Evolutionary conservation across 1,140 invertebrate genomes (phyloP), one percentile per base, ranked within the genome.

Genomic region (Drosophila obscura): DNA sequence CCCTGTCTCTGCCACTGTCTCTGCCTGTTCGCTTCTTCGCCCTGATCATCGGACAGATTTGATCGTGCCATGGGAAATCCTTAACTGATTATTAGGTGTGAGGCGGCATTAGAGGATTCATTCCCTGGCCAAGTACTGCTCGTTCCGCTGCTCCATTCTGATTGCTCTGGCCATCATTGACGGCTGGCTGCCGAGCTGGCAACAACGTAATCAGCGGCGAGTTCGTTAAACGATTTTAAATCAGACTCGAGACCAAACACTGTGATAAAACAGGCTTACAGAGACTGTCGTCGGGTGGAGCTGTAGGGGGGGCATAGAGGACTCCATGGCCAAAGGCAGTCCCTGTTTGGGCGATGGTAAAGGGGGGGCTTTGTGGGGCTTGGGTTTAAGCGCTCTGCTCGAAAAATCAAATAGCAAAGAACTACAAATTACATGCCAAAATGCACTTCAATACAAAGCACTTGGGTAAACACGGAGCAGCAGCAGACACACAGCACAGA

Each of bases 361-460:
- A 7, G 26, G 31, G 31, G 31, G 31, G 8, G 28, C 8, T 9
- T 9, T 3, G 2, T 3, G 28, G 39, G 8, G 28, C 3, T 24
- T 15, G 44, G 50, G 44, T 39, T 46, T 73, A 55, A 77, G 68
- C 65, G 22, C 63, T 41, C 35, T 64, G 60, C 48, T 69, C 44
- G 16, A 87, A 79, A 88, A 88, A 88, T 88, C 79, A 83, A 88
- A 88, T 77, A 88, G 82, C 76, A 87, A 87, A 88, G 83, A 88
- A 88, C 83, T 82, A 87, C 83, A 87, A 87, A 88, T 87, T 83
- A 88, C 83, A 87, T 87, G 83, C 79, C 83, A 64, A 88, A 88
- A 88, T 88, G 83, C 83, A 88, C 79, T 88, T 88, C 83, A 88
- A 83, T 88, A 83, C 83, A 87, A 88, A 87, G 83, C 72, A 77